Percentiles rank a stretch among this genome's conserved stretches.
Evolutionary conservation across 2,888 invertebrate species (phyloP).

Genomic region (Tenthredo amoena): DNA sequence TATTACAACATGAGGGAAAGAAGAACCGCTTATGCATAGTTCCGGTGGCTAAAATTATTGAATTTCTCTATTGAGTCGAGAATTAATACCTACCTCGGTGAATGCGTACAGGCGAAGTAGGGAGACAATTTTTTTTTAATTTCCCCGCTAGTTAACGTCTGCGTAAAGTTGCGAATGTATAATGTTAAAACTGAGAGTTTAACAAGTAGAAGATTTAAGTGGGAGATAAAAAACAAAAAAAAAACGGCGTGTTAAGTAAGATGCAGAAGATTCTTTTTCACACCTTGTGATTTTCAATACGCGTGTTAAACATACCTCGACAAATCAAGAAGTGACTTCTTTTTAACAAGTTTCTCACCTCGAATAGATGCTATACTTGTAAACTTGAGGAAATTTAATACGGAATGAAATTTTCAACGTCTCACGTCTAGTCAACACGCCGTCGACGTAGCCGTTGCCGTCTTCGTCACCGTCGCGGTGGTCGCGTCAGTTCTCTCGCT

Average conservation of each 20-base stretch:
- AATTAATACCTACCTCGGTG: slow-evolving; percentile 27
- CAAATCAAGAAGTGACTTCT: slow-evolving; percentile 33
- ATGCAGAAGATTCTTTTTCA: slow-evolving; percentile 1
- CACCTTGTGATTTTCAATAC: slow-evolving; percentile 33
- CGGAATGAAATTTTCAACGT: slow-evolving; percentile 31
- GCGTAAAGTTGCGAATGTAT: not conserved
- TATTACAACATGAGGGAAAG: too few species aligned
- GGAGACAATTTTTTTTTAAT: not conserved
- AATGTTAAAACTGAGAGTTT: not conserved
- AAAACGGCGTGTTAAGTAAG: not conserved
- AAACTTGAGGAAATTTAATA: slow-evolving; percentile 14
- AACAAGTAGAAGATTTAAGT: not conserved
- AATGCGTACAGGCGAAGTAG: not conserved
- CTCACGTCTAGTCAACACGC: not conserved
- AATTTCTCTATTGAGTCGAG: not conserved
- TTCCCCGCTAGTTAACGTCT: not conserved
- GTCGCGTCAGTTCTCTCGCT: not conserved
- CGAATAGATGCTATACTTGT: not conserved
- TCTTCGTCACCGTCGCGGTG: not conserved
- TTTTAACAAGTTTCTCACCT: slow-evolving; percentile 34
- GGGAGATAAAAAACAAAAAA: not conserved
- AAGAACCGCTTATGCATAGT: not conserved
- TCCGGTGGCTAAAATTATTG: not conserved
- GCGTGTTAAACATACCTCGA: slow-evolving; percentile 24
- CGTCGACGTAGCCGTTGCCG: not conserved